Evolutionary conservation across 2,113 vertebrate species (phyloP).

Genomic region (Poeciliopsis retropinna): DNA sequence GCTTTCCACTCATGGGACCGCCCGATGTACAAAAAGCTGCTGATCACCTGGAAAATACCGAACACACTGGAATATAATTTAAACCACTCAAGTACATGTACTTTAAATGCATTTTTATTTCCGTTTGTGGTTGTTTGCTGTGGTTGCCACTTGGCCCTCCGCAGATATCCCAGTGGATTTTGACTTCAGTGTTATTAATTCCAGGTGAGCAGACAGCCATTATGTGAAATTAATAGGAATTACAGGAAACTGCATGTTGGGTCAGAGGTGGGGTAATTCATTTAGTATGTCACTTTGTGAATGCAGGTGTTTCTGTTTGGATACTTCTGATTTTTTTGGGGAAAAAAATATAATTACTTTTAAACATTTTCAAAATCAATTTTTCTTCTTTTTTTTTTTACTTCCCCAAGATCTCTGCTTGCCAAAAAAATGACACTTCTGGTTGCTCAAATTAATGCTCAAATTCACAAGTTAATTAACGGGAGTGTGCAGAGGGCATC

Average conservation of each 20-base stretch:
- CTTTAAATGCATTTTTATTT: slow-evolving; percentile 50
- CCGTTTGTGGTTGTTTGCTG: slow-evolving; percentile 65
- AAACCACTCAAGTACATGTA: slow-evolving; percentile 32
- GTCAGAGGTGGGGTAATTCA: slow-evolving; percentile 69
- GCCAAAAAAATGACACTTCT: slow-evolving; percentile 18
- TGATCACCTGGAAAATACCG: slow-evolving; percentile 68
- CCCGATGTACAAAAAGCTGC: slow-evolving; percentile 70
- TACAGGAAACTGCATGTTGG: slow-evolving; percentile 66
- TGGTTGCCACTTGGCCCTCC: slow-evolving; percentile 67
- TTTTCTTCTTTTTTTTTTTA: neutral
- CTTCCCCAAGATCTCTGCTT: slow-evolving; percentile 20
- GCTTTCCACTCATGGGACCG: slow-evolving; percentile 67
- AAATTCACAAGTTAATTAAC: slow-evolving; percentile 72
- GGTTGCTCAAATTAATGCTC: slow-evolving; percentile 65
- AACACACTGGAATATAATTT: slow-evolving; percentile 61
- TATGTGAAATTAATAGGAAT: slow-evolving; percentile 78
- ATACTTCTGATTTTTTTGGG: slow-evolving; percentile 6
- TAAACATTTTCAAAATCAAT: slow-evolving; percentile 5
- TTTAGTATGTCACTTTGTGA: slow-evolving; percentile 38
- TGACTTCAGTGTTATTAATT: slow-evolving; percentile 74
- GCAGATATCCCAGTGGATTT: slow-evolving; percentile 60
- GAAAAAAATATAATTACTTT: slow-evolving; percentile 26
- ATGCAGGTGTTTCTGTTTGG: slow-evolving; percentile 10
- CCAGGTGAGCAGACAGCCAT: slow-evolving; percentile 77
- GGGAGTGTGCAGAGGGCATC: slow-evolving; percentile 65